Evolutionary conservation across 2,113 vertebrate species (phyloP), one percentile per base, ranked within the genome.

Genomic region (Chloroceryle aenea): DNA sequence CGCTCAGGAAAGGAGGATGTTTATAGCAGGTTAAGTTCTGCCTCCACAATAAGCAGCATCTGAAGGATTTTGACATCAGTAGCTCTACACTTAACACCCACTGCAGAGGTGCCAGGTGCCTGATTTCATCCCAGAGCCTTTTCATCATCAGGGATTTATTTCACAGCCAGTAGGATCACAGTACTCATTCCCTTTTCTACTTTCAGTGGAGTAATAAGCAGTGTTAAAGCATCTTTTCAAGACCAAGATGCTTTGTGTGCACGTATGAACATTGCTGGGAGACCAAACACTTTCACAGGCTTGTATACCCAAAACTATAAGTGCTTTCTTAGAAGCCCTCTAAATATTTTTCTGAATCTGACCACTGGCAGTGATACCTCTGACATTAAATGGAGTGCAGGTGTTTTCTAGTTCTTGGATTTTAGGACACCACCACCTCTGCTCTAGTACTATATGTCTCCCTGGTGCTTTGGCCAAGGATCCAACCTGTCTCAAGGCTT

Each of bases 1-100:
- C 40, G 16, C 32, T 83, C 61, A 75, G 56, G 69, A 85, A 68
- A 40, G 62, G 83, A 88, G 20, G 47, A 66, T 59, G 59, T 83
- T 94, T 56, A 4, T 89, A 69, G 79, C 83, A 86, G 43, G 48
- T 79, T 75, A 80, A 73, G 48, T 78, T 96, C 75, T 94, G 77
- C 58, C 66, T 93, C 69, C 76, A 88, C 66, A 81, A 56, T 50
- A 75, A 73, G n/a, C 55, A 91, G 64, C 47, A 63, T 40, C 74
- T 89, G 81, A 83, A 77, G 50, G 53, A 63, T 38, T 87, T 95
- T 96, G 53, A 69, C 47, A 63, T 23, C 43, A 56, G 56, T 48
- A 87, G 11, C 15, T 91, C 50, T 52, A 76, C 30, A 38, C 11
- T 48, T 55, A 47, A 43, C 25, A 52, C 27, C 53, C 2, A 2